Base-by-base conservation (phyloP, 2,797 vertebrate genomes). In the Falco columbarius region DNA sequence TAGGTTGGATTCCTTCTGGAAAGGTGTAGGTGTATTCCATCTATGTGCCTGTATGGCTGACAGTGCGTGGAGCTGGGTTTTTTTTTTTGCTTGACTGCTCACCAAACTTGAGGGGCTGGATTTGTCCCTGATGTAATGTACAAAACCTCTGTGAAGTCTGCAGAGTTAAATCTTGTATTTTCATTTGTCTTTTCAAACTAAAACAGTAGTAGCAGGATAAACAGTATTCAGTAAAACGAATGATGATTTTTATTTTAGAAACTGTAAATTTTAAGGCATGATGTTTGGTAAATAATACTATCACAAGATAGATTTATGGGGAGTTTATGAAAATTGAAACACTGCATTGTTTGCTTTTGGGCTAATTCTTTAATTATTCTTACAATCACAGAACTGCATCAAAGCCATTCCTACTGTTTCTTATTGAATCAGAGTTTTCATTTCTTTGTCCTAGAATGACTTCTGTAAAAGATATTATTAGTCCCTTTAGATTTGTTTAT, bases 331-430 rank as follows among this genome's bases (percentile, higher is more conserved):
- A 90, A 63, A 84, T 3, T 21, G 38, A 81, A 59, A 7, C 10
- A 51, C 44, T 61, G 23, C 3, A 7, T 66, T 84, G 42, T 59
- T 87, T 88, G 19, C 38, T 86, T 87, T 83, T n/a, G 26, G 19
- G 5, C 12, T 75, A 56, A 76, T 84, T 86, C 12, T 94, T 71
- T 55, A 77, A 58, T 89, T 75, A 29, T 81, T 83, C 20, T 80
- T 67, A 9, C 55, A 74, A 56, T 47, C 24, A 13, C 38, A 55
- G 40, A 89, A 34, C 14, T 74, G 14, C 21, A 62, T 34, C 9
- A 20, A 22, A 81, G 19, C 9, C 11, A 30, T 81, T 15, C 6
- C 10, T 89, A 74, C 38, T 36, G 5, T 52, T 89, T 77, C n/a
- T 85, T 81, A 51, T 4, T 61, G 49, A 84, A 38, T 81, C 14